Percentiles rank a stretch among this genome's conserved stretches.
Conservation (phyloP, 2,113 vertebrate species). For the Promerops cafer region DNA sequence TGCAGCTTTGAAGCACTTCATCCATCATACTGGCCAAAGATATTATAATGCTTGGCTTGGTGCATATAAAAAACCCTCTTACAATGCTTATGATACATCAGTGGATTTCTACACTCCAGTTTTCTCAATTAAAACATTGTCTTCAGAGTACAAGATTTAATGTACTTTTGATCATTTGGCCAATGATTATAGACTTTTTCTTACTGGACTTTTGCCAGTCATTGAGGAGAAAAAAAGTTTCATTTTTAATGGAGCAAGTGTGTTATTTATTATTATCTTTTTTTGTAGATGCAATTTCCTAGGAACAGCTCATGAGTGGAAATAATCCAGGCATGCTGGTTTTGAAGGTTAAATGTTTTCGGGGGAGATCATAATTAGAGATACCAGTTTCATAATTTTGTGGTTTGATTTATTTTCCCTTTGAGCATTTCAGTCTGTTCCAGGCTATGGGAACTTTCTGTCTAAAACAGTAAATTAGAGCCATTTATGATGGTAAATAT, state of each 20-base stretch:
- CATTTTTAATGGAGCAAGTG: not conserved
- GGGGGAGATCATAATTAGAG: not conserved
- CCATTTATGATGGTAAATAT: not conserved
- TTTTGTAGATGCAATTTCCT: not conserved
- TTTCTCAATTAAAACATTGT: not conserved
- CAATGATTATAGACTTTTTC: not conserved
- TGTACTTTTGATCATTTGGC: not conserved
- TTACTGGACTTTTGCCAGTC: not conserved
- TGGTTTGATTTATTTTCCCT: conserved; percentile 17
- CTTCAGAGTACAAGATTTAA: not conserved
- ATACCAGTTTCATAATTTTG: not conserved
- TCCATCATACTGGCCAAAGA: not conserved
- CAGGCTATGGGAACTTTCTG: not conserved
- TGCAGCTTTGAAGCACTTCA: not conserved
- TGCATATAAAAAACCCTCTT: not conserved
- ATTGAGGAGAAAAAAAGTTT: not conserved
- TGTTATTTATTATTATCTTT: not conserved
- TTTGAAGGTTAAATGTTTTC: conserved; percentile 13
- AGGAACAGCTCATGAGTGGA: not conserved
- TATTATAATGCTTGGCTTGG: not conserved
- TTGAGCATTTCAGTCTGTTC: not conserved
- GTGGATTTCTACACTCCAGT: not conserved
- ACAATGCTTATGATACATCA: not conserved
- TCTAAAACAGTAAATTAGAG: not conserved
- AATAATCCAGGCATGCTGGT: not conserved